These are phyloP conservation scores for Vulpes lagopus DNA, from an alignment of 2,113 vertebrate species.

Conservation along the genomic window DNA sequence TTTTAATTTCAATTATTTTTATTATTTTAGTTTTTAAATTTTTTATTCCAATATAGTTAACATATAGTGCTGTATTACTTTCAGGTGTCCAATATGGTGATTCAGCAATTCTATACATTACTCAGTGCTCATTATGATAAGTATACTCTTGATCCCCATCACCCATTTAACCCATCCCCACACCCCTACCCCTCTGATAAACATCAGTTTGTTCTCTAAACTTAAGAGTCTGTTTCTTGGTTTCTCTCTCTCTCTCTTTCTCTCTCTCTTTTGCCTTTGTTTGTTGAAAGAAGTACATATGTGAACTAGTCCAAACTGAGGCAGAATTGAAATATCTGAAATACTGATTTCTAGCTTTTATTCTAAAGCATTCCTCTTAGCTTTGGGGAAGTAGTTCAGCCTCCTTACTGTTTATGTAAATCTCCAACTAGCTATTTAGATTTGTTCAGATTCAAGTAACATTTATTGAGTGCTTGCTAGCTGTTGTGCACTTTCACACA, in stretches of 20 bases:
- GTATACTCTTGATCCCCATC: not conserved
- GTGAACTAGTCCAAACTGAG: conserved; percentile 19
- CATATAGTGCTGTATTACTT: not conserved
- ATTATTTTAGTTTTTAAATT: not conserved
- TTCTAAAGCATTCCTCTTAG: not conserved
- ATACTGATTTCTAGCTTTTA: not conserved
- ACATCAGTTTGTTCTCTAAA: not conserved
- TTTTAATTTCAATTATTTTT: too few species aligned
- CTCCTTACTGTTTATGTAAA: conserved; percentile 8
- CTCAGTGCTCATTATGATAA: not conserved
- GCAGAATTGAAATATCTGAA: not conserved
- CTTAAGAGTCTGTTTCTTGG: not conserved
- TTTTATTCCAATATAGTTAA: not conserved
- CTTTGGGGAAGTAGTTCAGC: not conserved
- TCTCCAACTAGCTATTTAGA: not conserved
- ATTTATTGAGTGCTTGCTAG: not conserved
- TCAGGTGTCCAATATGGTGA: not conserved
- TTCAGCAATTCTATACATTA: not conserved
- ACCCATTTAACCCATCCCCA: not conserved
- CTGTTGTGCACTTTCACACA: not conserved
- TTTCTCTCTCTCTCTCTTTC: not conserved
- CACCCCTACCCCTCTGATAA: not conserved
- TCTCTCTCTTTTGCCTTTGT: not conserved
- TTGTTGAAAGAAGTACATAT: not conserved
- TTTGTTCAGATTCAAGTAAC: not conserved